phyloP scores from a whole-genome alignment of 2,797 vertebrate species.

The Cirrhinus mrigala region DNA sequence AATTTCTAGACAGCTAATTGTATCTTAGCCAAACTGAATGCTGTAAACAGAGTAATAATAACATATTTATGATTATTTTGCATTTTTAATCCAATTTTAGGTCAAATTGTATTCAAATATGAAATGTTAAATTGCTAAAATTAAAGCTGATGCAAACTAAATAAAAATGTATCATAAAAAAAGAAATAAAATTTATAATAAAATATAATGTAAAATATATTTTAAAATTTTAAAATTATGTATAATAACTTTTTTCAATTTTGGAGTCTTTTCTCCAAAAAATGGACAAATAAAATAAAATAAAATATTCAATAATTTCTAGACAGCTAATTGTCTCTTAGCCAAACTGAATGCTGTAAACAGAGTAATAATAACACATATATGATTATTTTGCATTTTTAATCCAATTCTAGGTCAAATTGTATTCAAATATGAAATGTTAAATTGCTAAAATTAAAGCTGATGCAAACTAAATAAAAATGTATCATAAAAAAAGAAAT shows the following conservation, averaged over 20 bases:
- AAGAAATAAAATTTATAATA: no score
- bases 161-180: no score
- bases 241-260: no score
- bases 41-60: not conserved
- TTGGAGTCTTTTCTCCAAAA: no score
- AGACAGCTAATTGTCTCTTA: not conserved
- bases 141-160: not conserved
- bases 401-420: not conserved
- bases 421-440: not conserved
- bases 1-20: not conserved
- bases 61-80: no score
- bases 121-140: not conserved
- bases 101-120: not conserved
- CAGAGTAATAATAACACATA: not conserved
- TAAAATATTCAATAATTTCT: not conserved
- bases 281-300: not conserved
- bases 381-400: not conserved
- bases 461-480: not conserved
- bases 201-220: no score
- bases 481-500: no score
- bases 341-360: not conserved
- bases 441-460: not conserved
- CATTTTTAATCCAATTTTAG: not conserved
- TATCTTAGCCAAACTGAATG: not conserved
- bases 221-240: no score